A percentile compares a stretch with the other conserved stretches of the same genome.
phyloP scores from a whole-genome alignment of 2,797 vertebrate genomes.

The Garrulus glandarius region DNA sequence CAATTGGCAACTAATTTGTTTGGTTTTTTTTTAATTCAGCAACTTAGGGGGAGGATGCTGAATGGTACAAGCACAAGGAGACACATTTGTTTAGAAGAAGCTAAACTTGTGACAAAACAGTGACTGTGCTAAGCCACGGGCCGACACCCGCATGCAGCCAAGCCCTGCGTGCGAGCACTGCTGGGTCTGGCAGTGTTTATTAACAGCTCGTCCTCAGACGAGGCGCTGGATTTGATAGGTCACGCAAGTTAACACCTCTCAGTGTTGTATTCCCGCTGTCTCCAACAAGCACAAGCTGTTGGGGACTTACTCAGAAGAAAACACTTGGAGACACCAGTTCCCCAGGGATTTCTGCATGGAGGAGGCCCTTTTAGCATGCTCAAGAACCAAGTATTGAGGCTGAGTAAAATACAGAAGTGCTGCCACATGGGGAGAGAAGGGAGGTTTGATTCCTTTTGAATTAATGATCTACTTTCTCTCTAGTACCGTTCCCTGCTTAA shows the following conservation, averaged over 20 bases:
- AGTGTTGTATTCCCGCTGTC: not conserved
- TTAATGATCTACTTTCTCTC: not conserved
- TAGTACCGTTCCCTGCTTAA: not conserved
- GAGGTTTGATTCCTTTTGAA: not conserved
- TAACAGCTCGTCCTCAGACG: not conserved
- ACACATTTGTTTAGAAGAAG: not conserved
- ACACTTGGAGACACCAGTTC: not conserved
- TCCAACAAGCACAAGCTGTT: not conserved
- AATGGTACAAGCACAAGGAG: not conserved
- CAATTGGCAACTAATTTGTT: not conserved
- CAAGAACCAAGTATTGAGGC: fast-evolving
- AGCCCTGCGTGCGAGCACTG: fast-evolving
- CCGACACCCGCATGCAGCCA: fast-evolving
- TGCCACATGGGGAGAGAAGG: not conserved
- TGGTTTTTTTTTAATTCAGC: not conserved
- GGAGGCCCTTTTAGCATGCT: not conserved
- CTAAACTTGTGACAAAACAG: fast-evolving
- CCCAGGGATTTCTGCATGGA: not conserved
- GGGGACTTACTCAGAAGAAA: not conserved
- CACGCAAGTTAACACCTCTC: not conserved
- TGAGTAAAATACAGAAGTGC: not conserved
- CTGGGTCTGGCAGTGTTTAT: not conserved
- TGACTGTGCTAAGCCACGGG: fast-evolving
- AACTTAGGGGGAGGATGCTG: not conserved
- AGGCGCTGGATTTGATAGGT: not conserved